phyloP scores from a whole-genome alignment of 1,140 invertebrate species.

The Macrosteles quadrilineatus region DNA sequence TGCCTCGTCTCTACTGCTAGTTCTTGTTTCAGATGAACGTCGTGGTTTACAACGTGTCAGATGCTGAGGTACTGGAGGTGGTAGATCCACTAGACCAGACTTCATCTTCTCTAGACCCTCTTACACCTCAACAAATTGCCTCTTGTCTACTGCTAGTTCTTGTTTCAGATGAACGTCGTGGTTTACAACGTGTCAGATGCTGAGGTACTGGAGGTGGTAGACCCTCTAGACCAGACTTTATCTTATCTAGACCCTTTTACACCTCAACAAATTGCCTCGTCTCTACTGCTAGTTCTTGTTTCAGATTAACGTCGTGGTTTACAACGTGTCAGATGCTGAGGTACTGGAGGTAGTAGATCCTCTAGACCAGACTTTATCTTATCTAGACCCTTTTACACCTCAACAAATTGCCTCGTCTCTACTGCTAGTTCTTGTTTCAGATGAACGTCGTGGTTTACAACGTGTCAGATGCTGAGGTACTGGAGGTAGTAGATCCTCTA shows the following conservation, averaged over 20 bases:
- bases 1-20: too few species aligned
- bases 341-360: constrained; percentile 8
- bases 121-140: too few species aligned
- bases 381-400: too few species aligned
- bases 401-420: too few species aligned
- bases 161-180: too few species aligned
- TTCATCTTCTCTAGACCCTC: too few species aligned
- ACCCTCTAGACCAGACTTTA: not conserved
- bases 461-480: not conserved
- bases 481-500: constrained; percentile 5
- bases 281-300: too few species aligned
- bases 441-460: constrained; percentile 2
- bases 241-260: too few species aligned
- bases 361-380: not conserved
- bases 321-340: not conserved
- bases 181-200: not conserved
- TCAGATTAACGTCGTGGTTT: not conserved
- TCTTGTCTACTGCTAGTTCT: too few species aligned
- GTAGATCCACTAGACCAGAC: not conserved
- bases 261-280: too few species aligned
- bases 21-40: too few species aligned
- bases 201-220: not conserved
- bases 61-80: not conserved
- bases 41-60: not conserved
- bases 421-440: not conserved